Percentiles rank a stretch among this genome's conserved stretches.
These are phyloP conservation scores for Dendronephthya gigantea DNA, from an alignment of 64 coral and sea anemone genomes.

Conservation along the genomic window DNA sequence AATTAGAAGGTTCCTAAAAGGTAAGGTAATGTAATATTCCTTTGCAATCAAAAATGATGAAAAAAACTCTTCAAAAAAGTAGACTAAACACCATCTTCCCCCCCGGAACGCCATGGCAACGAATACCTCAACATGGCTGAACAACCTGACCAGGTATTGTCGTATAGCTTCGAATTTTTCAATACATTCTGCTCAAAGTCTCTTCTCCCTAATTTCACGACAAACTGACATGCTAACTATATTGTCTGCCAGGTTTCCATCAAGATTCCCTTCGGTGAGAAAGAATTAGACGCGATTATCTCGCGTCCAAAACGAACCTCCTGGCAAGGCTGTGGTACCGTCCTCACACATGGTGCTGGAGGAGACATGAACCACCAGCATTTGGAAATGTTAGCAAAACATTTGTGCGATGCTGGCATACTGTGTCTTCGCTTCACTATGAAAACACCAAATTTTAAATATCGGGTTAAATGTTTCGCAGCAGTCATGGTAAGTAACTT, in stretches of 20 bases:
- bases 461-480: constrained; percentile 67
- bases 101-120: too few relatives aligned
- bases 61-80: too few relatives aligned
- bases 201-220: not conserved
- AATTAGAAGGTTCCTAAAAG: too few relatives aligned
- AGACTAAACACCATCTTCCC: too few relatives aligned
- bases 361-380: constrained; percentile 68
- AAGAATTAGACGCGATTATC: constrained; percentile 61
- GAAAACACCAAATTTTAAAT: constrained; percentile 87
- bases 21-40: too few relatives aligned
- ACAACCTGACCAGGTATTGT: not conserved
- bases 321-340: constrained; percentile 67
- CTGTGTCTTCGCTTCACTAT: constrained; percentile 90
- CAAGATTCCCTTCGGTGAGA: constrained; percentile 73
- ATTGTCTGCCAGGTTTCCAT: constrained; percentile 26
- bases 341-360: constrained; percentile 86
- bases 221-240: not conserved
- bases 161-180: not conserved
- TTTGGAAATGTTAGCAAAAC: constrained; percentile 57
- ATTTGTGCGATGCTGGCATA: constrained; percentile 62
- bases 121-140: not conserved
- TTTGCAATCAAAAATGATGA: too few relatives aligned
- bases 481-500: constrained; percentile 61
- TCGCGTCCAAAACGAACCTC: constrained; percentile 55
- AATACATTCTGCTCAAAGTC: not conserved